Conservation (phyloP, 2,113 vertebrate species). For the Ictalurus punctatus region DNA sequence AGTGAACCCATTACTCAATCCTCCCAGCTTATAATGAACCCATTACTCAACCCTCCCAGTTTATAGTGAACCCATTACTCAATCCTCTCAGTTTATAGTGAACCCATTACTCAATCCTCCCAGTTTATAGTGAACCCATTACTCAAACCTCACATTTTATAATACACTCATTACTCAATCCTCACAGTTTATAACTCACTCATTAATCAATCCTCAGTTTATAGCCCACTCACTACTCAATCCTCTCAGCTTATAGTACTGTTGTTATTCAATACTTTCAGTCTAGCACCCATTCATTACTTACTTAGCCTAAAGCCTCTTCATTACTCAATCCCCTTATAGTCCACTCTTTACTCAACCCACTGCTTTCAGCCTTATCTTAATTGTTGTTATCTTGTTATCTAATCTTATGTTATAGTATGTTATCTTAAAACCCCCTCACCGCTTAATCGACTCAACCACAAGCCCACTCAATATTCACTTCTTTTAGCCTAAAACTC, state of each 20-base stretch:
- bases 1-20: no score
- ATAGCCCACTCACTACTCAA: background rate
- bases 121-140: background rate
- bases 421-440: no score
- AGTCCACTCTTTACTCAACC: background rate
- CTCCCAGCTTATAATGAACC: background rate
- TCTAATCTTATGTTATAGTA: no score
- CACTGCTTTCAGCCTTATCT: background rate
- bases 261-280: background rate
- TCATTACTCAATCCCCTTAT: background rate
- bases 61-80: background rate
- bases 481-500: background rate
- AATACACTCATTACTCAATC: background rate
- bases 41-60: background rate
- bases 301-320: no score
- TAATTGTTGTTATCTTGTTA: no score
- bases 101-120: background rate
- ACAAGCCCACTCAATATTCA: background rate
- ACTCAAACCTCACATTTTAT: no score
- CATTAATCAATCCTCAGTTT: background rate
- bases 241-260: background rate
- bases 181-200: background rate
- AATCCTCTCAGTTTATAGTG: background rate
- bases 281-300: background rate
- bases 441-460: no score